These are phyloP conservation scores for Drosophila sordidula DNA, from an alignment of 2,888 invertebrate species.

Conservation along the genomic window DNA sequence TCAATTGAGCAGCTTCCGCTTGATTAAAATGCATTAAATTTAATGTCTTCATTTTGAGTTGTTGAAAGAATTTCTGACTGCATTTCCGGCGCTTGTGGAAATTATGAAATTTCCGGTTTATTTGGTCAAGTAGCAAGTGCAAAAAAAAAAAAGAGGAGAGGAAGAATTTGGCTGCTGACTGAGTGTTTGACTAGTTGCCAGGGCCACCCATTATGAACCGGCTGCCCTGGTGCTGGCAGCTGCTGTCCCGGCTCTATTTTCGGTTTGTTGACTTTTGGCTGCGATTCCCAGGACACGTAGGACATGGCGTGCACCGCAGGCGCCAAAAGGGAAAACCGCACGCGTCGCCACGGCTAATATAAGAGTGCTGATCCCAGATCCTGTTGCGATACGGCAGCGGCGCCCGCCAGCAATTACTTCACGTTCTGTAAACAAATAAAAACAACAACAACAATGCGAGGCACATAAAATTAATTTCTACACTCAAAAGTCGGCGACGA, in stretches of 20 bases:
- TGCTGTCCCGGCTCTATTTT: constrained; percentile 21
- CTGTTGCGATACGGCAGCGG: constrained; percentile 45
- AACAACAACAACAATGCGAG: constrained; percentile 34
- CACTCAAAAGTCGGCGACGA: constrained; percentile 57
- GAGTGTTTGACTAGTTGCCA: constrained; percentile 14
- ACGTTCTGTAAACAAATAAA: constrained; percentile 73
- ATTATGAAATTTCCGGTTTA: constrained; percentile 55
- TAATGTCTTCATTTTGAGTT: constrained; percentile 26
- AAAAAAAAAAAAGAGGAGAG: constrained; percentile 43
- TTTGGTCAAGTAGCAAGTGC: constrained; percentile 49
- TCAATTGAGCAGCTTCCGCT: constrained; percentile 39
- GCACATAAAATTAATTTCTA: constrained; percentile 76
- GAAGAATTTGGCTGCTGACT: constrained; percentile 3
- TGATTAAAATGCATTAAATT: not conserved
- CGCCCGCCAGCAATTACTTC: constrained; percentile 73
- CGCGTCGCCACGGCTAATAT: constrained; percentile 49
- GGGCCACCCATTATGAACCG: constrained; percentile 19
- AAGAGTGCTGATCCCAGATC: constrained; percentile 38
- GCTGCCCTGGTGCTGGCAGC: constrained; percentile 9
- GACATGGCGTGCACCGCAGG: constrained; percentile 53
- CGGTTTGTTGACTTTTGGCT: constrained; percentile 52
- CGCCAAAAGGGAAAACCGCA: constrained; percentile 59
- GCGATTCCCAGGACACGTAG: constrained; percentile 44
- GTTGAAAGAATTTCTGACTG: constrained; percentile 40
- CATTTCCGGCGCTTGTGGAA: constrained; percentile 59